Base-by-base conservation (phyloP, 2,797 vertebrate genomes). In the Smutsia temminckii region DNA sequence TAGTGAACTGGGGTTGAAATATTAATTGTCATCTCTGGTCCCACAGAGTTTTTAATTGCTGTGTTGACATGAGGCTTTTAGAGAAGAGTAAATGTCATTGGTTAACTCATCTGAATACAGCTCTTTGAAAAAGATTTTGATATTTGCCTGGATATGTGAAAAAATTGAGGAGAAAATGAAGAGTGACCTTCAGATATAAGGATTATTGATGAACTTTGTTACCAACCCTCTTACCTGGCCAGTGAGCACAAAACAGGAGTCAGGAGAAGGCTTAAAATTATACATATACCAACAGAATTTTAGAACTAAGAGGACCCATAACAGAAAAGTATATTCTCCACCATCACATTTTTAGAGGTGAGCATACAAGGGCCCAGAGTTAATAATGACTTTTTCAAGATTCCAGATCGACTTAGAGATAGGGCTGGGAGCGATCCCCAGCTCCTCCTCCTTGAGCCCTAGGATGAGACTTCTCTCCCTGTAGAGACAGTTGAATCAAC, bases 81-180 rank as follows among this genome's bases (percentile, higher is more conserved):
- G 75, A 92, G 87, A 69, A 89, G 32, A 20, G 37, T 51, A 40
- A 10, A 61, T 91, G 20, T 80, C 78, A 40, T 32, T 85, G 21
- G 49, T 89, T 59, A 81, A 64, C 7, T 81, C 68, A 85, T 89
- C 79, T 95, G 75, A 95, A 89, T 66, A 80, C 1, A 85, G 32
- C 3, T 18, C 4, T 75, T 77, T 80, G 75, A 75, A 81, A 87
- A 91, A 49, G 13, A 37, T 79, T 59, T 80, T 55, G 42, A 59
- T 88, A 20, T 85, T 96, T 79, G 20, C 40, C 86, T 57, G 32
- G 51, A 77, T 51, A 69, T 72, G 20, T 51, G 51, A 8, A 74
- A 83, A n/a, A 29, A 40, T 49, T 53, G 81, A 90, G 57, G 61
- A 20, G 68, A 79, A 89, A 93, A 74, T 40, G n/a, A 71, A 96